A percentile compares a stretch with the other conserved stretches of the same genome.
Evolutionary conservation across 2,888 invertebrate species (phyloP).

Genomic region (Anoncus sp.): DNA sequence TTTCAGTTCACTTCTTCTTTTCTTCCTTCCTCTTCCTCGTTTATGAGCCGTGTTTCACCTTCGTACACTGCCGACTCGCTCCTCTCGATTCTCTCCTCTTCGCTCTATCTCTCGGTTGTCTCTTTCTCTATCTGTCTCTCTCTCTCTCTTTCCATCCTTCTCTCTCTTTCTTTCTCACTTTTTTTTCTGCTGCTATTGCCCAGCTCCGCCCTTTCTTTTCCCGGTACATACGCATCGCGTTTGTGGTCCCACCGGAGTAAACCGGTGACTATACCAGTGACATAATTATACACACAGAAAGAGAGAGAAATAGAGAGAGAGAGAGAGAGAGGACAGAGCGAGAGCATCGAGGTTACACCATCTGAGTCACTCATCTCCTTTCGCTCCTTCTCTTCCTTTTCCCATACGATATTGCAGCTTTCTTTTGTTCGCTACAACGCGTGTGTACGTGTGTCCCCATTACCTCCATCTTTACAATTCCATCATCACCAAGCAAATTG

Average conservation of each 20-base stretch:
- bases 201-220: constrained; percentile 20
- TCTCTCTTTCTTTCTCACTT: constrained; percentile 52
- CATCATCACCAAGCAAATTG: not conserved
- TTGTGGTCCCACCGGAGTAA: constrained; percentile 51
- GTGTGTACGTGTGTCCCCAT: not conserved
- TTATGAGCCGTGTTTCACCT: constrained; percentile 42
- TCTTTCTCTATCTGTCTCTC: not conserved
- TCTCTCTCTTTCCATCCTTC: not conserved
- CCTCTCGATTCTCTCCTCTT: constrained; percentile 65
- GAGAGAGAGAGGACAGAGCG: constrained; percentile 3
- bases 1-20: constrained; percentile 57
- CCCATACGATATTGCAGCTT: constrained; percentile 66
- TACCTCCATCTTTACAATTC: not conserved
- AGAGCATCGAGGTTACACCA: constrained; percentile 74
- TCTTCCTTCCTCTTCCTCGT: constrained; percentile 49
- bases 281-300: constrained; percentile 78
- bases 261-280: constrained; percentile 74
- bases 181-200: constrained; percentile 46
- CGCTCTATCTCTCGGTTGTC: constrained; percentile 15
- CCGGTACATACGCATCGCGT: constrained; percentile 18
- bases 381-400: constrained; percentile 1
- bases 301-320: constrained; percentile 11
- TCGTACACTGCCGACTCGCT: constrained; percentile 59
- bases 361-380: constrained; percentile 73
- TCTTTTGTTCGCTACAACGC: constrained; percentile 73